These are phyloP conservation scores for Agrilus mali DNA, from an alignment of 2,888 invertebrate species.

Conservation along the genomic window DNA sequence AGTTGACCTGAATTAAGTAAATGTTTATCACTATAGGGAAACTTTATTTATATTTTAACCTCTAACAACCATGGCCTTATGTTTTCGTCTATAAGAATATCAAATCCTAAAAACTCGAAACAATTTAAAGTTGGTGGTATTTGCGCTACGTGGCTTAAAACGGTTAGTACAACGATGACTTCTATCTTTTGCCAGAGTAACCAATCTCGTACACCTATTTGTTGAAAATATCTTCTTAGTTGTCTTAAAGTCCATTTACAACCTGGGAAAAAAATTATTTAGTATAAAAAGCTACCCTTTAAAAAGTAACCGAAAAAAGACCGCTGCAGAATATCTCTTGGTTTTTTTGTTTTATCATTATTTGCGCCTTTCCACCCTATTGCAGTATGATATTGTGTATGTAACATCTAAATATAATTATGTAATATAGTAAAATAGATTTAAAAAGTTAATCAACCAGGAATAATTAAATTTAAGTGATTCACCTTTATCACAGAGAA, in stretches of 20 bases:
- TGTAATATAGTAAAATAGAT: too few species aligned
- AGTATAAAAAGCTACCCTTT: background rate
- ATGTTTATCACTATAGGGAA: background rate
- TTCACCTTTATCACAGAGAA: too few species aligned
- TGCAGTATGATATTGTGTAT: too few species aligned
- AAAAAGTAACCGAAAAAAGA: background rate
- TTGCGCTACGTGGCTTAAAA: conserved; percentile 60
- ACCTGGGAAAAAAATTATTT: conserved; percentile 36
- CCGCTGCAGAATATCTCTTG: too few species aligned
- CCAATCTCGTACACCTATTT: conserved; percentile 63
- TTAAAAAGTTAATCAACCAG: too few species aligned
- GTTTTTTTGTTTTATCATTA: too few species aligned
- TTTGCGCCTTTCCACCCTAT: too few species aligned
- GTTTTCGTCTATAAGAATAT: conserved; percentile 71
- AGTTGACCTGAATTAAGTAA: conserved; percentile 49
- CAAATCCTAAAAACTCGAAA: conserved; percentile 86
- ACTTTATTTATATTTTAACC: conserved; percentile 35
- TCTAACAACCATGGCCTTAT: conserved; percentile 83
- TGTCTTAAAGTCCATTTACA: conserved; percentile 80
- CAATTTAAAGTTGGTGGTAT: conserved; percentile 63
- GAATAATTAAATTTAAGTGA: too few species aligned
- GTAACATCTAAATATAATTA: too few species aligned
- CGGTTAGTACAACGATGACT: conserved; percentile 60
- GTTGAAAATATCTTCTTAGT: conserved; percentile 59
- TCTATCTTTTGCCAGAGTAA: conserved; percentile 68